A percentile compares a stretch with the other conserved stretches of the same genome.
phyloP scores from a whole-genome alignment of 2,888 invertebrate species.

The Schizotus pectinicornis region DNA sequence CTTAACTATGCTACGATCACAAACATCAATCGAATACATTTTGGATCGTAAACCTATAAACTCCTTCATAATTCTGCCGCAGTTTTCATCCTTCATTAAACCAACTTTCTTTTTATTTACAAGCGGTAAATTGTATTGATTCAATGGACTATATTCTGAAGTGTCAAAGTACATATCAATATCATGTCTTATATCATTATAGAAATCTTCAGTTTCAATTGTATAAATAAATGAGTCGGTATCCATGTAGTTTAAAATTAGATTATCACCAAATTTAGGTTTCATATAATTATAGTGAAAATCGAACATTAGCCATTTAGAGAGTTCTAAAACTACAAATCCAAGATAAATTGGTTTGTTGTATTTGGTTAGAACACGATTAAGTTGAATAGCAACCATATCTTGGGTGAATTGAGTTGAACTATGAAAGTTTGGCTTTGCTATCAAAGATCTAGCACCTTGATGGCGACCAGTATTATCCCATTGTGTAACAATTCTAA shows the following conservation, averaged over 20 bases:
- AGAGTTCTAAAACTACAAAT: conserved; percentile 1
- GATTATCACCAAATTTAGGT: background rate
- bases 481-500: conserved; percentile 10
- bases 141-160: background rate
- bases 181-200: conserved; percentile 3
- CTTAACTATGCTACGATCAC: too few relatives aligned
- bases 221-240: conserved; percentile 11
- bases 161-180: conserved; percentile 3
- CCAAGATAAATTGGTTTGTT: conserved; percentile 9
- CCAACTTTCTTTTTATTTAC: conserved; percentile 6
- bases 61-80: too few relatives aligned
- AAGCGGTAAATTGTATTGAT: background rate
- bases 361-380: too few relatives aligned
- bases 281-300: background rate
- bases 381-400: conserved; percentile 8
- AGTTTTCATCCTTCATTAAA: too few relatives aligned
- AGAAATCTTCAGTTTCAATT: conserved; percentile 10
- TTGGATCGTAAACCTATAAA: too few relatives aligned
- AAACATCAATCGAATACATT: too few relatives aligned
- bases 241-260: conserved; percentile 1
- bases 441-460: conserved; percentile 4
- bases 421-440: conserved; percentile 12
- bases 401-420: conserved; percentile 3
- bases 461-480: background rate
- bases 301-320: background rate